Conservation (phyloP, 1,140 invertebrate genomes). For the Drosophila micromelanica region DNA sequence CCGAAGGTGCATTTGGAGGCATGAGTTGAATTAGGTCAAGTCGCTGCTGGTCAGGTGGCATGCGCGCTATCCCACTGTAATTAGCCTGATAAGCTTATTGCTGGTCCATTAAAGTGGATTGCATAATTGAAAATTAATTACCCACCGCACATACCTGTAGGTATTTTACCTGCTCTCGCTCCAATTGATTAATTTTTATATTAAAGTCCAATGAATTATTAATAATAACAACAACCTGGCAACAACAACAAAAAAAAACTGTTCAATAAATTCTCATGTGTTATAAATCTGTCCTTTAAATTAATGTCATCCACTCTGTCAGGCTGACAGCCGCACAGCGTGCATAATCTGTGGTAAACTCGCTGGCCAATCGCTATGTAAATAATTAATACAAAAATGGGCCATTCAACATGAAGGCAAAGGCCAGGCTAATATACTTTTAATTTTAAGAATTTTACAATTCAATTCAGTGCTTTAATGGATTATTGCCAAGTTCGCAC, state of each 20-base stretch:
- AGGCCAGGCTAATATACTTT: neutral
- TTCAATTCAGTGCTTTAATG: neutral
- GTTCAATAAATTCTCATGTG: constrained; percentile 6
- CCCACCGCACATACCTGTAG: constrained; percentile 11
- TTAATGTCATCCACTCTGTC: constrained; percentile 15
- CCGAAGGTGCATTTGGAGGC: constrained; percentile 25
- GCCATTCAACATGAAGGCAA: constrained; percentile 1
- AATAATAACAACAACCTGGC: constrained; percentile 29
- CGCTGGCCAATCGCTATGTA: constrained; percentile 3
- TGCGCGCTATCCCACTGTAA: constrained; percentile 5
- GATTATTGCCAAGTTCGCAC: constrained; percentile 28
- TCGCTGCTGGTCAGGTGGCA: constrained; percentile 1
- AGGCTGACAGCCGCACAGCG: constrained; percentile 26
- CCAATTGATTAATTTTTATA: constrained; percentile 26
- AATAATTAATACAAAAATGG: constrained; percentile 21
- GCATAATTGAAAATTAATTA: constrained; percentile 75
- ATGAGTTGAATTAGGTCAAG: constrained; percentile 6
- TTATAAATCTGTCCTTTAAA: constrained; percentile 17
- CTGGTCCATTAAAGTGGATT: constrained; percentile 13
- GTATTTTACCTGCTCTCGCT: neutral
- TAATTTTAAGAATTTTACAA: neutral
- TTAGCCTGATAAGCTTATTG: constrained; percentile 11
- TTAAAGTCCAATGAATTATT: constrained; percentile 44
- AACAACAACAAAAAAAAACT: neutral
- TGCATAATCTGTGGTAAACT: constrained; percentile 47